Conservation (phyloP, 1,140 invertebrate species). For the Rhagoletis zephyria region DNA sequence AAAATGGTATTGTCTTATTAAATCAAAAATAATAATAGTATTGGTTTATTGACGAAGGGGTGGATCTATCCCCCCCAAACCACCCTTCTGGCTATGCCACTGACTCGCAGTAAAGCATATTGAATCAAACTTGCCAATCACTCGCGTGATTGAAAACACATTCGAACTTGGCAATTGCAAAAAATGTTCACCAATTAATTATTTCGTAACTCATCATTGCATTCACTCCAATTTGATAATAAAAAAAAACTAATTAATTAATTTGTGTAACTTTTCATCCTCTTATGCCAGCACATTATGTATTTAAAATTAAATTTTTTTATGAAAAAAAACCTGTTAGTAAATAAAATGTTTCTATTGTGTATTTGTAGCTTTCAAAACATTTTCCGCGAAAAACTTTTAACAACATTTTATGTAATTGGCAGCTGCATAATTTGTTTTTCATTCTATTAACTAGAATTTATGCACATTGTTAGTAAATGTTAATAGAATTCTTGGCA, state of each 20-base stretch:
- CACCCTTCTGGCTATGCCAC: too few relatives aligned
- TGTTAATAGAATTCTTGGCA: neutral
- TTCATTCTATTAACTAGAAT: neutral
- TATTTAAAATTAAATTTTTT: too few relatives aligned
- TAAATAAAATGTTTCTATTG: neutral
- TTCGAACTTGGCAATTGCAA: neutral
- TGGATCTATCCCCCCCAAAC: too few relatives aligned
- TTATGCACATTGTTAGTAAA: neutral
- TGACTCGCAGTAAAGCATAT: too few relatives aligned
- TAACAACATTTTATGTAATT: neutral
- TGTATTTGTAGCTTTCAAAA: neutral
- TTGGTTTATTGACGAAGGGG: too few relatives aligned
- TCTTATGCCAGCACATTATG: too few relatives aligned
- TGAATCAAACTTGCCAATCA: too few relatives aligned
- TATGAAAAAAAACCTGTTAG: neutral
- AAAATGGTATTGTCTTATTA: too few relatives aligned
- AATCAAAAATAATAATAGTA: too few relatives aligned
- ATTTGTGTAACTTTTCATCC: neutral
- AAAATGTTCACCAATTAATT: slow-evolving; percentile 2
- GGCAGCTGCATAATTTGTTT: neutral
- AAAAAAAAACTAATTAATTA: slow-evolving; percentile 21
- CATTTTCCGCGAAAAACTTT: neutral
- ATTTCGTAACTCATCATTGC: neutral
- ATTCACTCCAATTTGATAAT: neutral
- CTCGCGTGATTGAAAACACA: neutral